Percentiles rank a stretch among this genome's conserved stretches.
Conservation (phyloP, 2,113 vertebrate species). For the Apaloderma vittatum region DNA sequence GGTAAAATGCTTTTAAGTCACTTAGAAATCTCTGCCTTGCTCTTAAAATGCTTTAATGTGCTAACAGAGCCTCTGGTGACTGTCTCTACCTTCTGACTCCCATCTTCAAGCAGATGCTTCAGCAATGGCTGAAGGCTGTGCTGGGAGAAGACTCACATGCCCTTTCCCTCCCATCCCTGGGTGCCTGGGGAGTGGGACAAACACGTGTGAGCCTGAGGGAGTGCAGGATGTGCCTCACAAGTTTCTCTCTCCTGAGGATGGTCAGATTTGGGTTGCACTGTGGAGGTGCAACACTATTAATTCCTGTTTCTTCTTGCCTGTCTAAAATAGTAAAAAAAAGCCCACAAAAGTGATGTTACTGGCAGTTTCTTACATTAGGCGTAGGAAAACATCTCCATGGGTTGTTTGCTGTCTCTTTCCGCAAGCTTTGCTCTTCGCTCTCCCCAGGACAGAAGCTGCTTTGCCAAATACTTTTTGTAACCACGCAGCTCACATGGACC, state of each 20-base stretch:
- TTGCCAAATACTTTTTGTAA: not conserved
- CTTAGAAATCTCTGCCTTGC: not conserved
- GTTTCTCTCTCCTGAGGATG: not conserved
- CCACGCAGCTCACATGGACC: not conserved
- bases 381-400: not conserved
- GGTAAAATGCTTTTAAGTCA: not conserved
- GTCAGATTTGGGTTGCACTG: not conserved
- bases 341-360: not conserved
- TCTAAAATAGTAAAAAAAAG: not conserved
- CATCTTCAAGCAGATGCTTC: not conserved
- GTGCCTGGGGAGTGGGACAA: not conserved
- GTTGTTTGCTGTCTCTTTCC: not conserved
- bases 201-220: not conserved
- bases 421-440: not conserved
- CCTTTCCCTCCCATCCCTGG: not conserved
- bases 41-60: not conserved
- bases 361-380: not conserved
- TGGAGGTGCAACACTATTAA: not conserved
- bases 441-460: not conserved
- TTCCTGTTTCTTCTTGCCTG: not conserved
- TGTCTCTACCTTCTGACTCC: not conserved
- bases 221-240: not conserved
- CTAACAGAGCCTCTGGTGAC: not conserved
- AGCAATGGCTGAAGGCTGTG: not conserved
- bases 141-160: fast-evolving